Base-by-base conservation (phyloP, 2,113 vertebrate species). In the Barnardius zonarius region DNA sequence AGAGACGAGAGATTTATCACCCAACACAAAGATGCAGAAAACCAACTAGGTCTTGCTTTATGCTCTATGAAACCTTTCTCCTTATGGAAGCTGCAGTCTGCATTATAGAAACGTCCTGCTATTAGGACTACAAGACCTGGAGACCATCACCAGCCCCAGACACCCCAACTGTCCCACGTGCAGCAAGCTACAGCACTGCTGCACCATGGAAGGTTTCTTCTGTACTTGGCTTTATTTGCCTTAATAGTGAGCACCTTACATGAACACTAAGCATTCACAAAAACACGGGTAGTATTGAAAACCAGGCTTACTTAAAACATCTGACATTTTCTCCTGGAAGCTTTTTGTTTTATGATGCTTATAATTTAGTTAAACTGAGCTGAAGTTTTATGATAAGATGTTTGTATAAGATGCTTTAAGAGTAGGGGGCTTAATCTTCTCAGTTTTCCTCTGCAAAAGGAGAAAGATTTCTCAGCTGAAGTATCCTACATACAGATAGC, bases 121-220 rank as follows among this genome's bases (percentile, higher is more conserved):
- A 4, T 41, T 35, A 57, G 17, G 28, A 62, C 23, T 23, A 37
- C 7, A 35, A 46, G 25, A 46, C 1, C 2, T 15, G 20, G 44
- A 83, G 54, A 30, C 9, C 30, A 9, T 9, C 1, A 6, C 41
- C 25, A 55, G 22, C 13, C 14, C 39, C 55, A 48, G 48, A n/a
- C 6, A 83, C 10, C 17, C 20, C 22, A n/a, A 0, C 1, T 14
- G 4, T 17, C 9, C 11, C 11, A 18, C 4, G 0, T 5, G 23
- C 23, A 48, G 33, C 43, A 27, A 31, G 24, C 31, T 35, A 31
- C 20, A 44, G 31, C 22, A 6, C 19, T 30, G 8, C 22, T 49
- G 37, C 23, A 31, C 22, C 12, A 3, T 19, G 22, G 13, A 54
- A 72, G 30, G 48, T 13, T 66, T 67, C n/a, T 66, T 69, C 61